Evolutionary conservation across 2,888 invertebrate genomes (phyloP), one percentile per base, ranked within the genome.

Genomic region (Euzetes globulus): DNA sequence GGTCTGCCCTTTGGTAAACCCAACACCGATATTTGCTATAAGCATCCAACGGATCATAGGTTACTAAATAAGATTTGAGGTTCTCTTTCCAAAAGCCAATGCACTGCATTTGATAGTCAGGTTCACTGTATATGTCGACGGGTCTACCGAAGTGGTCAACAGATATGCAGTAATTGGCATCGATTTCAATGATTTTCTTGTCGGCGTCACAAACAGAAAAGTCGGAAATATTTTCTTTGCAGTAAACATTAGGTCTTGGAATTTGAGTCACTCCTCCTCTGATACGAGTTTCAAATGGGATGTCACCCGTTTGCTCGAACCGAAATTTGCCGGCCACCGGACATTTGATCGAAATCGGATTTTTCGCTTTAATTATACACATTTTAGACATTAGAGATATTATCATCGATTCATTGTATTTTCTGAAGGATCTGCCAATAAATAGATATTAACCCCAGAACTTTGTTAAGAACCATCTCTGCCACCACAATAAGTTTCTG

Each of bases 51-150:
- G 94, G 94, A 82, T 98, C 97, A 82, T 91, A 95, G 0, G 97
- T 98, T 74, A 98, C 91, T 60, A 98, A 84, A 83, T 97, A 97
- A 0, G 97, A 97, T 82, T 92, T 93, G 50, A 97, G 87, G 85
- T 98, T 97, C 82, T 98, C 97, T 83, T 96, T 94, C 94, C 96
- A 98, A 83, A 88, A 97, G 0, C 96, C 97, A 79, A 98, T 94
- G 82, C 98, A 98, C 82, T 94, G 94, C 90, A 98, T 90, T 82
- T 88, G 90, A 81, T 95, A 94, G 86, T 98, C 97, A 1, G 96
- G 94, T 82, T 93, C 92, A 86, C 91, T 93, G 87, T 94, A 94
- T 81, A 95, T 94, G 84, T 97, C 96, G 75, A 94, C 90, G 1
- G 97, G 97, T 79, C 92, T 87, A 70, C 96, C 97, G 80, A 92